These are phyloP conservation scores for Bradypodion pumilum DNA, from an alignment of 2,797 vertebrate species.

Conservation along the genomic window DNA sequence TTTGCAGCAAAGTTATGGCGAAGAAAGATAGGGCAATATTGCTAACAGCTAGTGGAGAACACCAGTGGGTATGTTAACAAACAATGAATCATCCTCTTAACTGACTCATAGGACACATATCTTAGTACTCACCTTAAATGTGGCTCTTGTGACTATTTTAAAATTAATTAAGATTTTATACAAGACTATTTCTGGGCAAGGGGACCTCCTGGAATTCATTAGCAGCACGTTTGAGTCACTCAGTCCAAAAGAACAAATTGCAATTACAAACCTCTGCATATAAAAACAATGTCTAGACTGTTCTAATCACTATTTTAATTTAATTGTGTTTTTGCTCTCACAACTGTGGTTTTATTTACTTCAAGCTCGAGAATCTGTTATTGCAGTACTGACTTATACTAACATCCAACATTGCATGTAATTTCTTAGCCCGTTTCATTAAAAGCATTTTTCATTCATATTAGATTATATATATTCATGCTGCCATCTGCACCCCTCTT, in stretches of 20 bases:
- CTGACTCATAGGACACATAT: background rate
- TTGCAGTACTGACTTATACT: constrained; percentile 27
- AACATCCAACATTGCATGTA: constrained; percentile 16
- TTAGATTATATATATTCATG: constrained; percentile 40
- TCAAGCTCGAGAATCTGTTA: constrained; percentile 22
- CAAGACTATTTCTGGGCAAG: constrained; percentile 25
- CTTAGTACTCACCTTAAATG: constrained; percentile 6
- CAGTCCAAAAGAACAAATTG: constrained; percentile 26
- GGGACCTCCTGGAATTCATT: constrained; percentile 33
- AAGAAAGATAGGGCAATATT: background rate
- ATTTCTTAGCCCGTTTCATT: constrained; percentile 48
- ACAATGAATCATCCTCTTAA: background rate
- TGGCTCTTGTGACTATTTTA: constrained; percentile 24
- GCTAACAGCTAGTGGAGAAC: background rate
- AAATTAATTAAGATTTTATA: constrained; percentile 34
- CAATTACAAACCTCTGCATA: constrained; percentile 35
- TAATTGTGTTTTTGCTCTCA: constrained; percentile 39
- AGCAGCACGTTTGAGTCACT: constrained; percentile 2
- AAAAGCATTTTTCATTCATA: constrained; percentile 48
- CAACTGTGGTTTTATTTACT: constrained; percentile 46
- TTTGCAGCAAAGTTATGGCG: background rate
- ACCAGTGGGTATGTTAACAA: background rate
- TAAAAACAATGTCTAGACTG: constrained; percentile 35
- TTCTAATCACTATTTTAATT: constrained; percentile 51
- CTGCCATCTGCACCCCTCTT: constrained; percentile 25